Percentiles rank a stretch among this genome's conserved stretches.
These are phyloP conservation scores for Bombus confusus DNA, from an alignment of 1,140 invertebrate species.

Conservation along the genomic window DNA sequence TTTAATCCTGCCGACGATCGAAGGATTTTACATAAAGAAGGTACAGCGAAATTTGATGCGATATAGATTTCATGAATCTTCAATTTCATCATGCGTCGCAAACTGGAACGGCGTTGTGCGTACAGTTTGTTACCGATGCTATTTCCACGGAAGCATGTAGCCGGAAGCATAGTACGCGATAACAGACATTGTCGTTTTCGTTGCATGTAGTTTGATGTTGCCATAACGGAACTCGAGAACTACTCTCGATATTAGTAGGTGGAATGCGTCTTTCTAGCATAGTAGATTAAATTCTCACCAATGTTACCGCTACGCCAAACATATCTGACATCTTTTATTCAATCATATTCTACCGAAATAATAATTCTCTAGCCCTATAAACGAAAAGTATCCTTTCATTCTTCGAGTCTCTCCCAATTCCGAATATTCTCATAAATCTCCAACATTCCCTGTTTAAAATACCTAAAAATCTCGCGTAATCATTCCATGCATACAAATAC, in stretches of 20 bases:
- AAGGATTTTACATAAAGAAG: background rate
- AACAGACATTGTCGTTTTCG: constrained; percentile 48
- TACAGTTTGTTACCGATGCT: constrained; percentile 15
- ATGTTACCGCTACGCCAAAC: background rate
- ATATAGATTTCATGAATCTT: background rate
- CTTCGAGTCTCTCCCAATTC: too few relatives aligned
- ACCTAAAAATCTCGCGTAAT: too few relatives aligned
- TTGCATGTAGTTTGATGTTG: constrained; percentile 18
- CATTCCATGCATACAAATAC: too few relatives aligned
- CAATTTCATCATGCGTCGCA: background rate
- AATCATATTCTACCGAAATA: too few relatives aligned
- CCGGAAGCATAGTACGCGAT: constrained; percentile 26
- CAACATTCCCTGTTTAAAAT: too few relatives aligned
- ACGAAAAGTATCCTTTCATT: too few relatives aligned
- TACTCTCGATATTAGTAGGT: background rate
- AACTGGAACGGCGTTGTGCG: background rate
- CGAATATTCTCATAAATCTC: too few relatives aligned
- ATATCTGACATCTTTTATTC: background rate
- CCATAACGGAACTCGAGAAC: constrained; percentile 38
- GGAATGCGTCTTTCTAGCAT: background rate
- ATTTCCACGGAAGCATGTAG: constrained; percentile 24
- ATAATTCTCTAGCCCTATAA: too few relatives aligned
- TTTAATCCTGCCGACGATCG: background rate
- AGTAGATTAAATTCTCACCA: constrained; percentile 25
- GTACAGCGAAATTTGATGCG: background rate